Evolutionary conservation across 2,888 invertebrate genomes (phyloP).

Genomic region (Chrysodeixis includens): DNA sequence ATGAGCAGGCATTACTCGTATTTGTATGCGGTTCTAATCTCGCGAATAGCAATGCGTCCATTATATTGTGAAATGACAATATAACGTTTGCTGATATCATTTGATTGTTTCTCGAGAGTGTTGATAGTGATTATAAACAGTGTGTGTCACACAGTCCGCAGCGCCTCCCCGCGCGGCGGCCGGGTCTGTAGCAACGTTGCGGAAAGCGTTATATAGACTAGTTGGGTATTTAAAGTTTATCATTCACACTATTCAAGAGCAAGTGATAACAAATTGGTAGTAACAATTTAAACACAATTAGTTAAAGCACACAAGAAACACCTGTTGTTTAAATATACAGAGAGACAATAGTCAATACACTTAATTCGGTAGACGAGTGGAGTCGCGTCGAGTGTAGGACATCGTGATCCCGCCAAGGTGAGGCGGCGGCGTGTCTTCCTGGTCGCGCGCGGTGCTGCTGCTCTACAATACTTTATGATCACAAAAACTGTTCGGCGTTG

Average conservation of each 20-base stretch:
- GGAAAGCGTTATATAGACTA: too few species aligned
- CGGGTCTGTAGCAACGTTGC: too few species aligned
- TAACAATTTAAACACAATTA: background rate
- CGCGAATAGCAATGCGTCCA: background rate
- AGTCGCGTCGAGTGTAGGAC: background rate
- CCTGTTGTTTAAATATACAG: background rate
- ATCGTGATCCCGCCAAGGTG: background rate
- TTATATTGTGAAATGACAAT: conserved; percentile 20
- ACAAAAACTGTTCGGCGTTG: conserved; percentile 18
- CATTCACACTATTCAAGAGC: background rate
- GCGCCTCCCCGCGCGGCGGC: background rate
- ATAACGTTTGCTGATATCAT: conserved; percentile 41
- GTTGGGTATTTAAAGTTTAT: too few species aligned
- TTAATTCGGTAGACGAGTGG: background rate
- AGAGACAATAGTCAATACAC: background rate
- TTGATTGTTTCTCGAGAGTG: conserved; percentile 30
- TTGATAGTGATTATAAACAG: conserved; percentile 22
- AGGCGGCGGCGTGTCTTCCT: background rate
- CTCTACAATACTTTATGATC: conserved; percentile 5
- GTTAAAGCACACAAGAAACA: background rate
- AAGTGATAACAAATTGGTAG: background rate
- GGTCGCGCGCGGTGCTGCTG: too few species aligned
- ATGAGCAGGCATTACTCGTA: background rate
- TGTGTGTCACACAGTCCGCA: conserved; percentile 16
- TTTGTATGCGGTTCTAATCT: background rate